Percentiles rank a stretch among this genome's conserved stretches.
Evolutionary conservation across 2,113 vertebrate genomes (phyloP).

Genomic region (Stomatorhinus ivindoensis): DNA sequence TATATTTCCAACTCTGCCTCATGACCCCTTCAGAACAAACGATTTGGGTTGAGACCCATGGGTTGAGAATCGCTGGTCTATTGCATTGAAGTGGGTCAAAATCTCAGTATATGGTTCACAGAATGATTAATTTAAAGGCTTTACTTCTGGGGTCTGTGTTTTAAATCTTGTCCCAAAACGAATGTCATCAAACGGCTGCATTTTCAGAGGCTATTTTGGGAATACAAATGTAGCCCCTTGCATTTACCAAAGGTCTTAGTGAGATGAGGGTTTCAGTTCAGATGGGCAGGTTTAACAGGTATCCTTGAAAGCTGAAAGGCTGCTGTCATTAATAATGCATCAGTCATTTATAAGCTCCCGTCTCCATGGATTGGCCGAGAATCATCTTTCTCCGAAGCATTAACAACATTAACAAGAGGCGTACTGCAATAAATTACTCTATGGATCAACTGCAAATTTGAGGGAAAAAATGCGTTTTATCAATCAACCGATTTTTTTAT

Average conservation of each 20-base stretch:
- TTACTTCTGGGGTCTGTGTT: background rate
- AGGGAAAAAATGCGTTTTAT: background rate
- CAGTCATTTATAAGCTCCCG: background rate
- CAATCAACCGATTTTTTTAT: background rate
- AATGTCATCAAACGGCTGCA: background rate
- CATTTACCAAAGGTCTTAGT: background rate
- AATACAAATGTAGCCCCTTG: background rate
- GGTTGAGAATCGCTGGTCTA: no score
- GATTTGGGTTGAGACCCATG: no score
- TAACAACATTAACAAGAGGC: background rate
- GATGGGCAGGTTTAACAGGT: background rate
- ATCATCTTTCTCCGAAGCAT: background rate
- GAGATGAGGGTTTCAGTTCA: background rate
- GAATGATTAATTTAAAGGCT: background rate
- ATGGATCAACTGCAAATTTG: background rate
- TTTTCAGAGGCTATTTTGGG: background rate
- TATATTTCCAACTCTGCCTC: no score
- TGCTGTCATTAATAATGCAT: background rate
- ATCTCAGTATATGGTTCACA: background rate
- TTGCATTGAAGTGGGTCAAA: constrained; percentile 6
- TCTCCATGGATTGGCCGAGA: background rate
- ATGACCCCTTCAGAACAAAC: no score
- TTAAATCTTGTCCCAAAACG: background rate
- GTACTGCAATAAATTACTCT: background rate
- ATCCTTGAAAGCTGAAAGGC: background rate